Conservation (phyloP, 2,888 invertebrate genomes). For the Scelioninae gen. 1 region DNA sequence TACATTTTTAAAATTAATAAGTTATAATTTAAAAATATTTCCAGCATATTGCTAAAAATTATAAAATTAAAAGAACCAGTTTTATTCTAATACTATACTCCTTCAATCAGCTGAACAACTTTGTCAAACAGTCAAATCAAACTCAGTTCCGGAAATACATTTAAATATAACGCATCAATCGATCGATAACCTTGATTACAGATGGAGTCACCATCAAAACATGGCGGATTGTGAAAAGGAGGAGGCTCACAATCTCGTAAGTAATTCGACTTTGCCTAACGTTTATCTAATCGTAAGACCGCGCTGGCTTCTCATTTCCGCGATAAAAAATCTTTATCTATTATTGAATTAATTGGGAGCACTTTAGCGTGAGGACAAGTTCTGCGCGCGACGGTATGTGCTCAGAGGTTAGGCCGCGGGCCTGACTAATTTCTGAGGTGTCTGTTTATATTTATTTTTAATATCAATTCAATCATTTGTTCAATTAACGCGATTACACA, state of each 20-base stretch:
- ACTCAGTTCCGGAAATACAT: too few species aligned
- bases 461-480: neutral
- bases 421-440: constrained; percentile 4
- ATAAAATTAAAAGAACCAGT: too few species aligned
- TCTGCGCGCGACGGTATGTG: neutral
- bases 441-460: constrained; percentile 46
- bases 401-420: constrained; percentile 55
- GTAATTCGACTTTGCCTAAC: constrained; percentile 82
- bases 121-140: too few species aligned
- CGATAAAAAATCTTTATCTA: constrained; percentile 76
- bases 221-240: constrained; percentile 93
- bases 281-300: constrained; percentile 82
- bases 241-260: constrained; percentile 90
- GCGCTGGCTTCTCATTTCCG: constrained; percentile 62
- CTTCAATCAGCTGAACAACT: too few species aligned
- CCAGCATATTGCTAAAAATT: too few species aligned
- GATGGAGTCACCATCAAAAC: constrained; percentile 74
- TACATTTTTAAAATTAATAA: too few species aligned
- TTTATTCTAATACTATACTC: too few species aligned
- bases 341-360: constrained; percentile 71
- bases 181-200: constrained; percentile 55
- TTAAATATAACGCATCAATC: constrained; percentile 5
- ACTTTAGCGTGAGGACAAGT: constrained; percentile 32
- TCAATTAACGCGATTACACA: too few species aligned
- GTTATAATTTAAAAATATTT: too few species aligned